Conservation (phyloP, 2,797 vertebrate genomes). For the Argentina silus region DNA sequence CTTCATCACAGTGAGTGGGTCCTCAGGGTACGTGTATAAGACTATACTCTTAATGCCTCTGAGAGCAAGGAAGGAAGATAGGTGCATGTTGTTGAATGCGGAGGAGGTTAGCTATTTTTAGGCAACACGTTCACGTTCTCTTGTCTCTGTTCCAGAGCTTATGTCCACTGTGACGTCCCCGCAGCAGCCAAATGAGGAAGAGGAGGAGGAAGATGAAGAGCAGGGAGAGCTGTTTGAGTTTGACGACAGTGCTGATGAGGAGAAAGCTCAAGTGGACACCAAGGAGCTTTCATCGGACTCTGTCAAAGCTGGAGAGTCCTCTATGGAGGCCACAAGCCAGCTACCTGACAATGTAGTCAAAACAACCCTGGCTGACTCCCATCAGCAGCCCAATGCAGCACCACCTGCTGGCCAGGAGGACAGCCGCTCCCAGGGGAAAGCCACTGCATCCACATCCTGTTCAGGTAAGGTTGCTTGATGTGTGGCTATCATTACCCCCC, state of each 20-base stretch:
- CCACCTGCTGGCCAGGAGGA: conserved; percentile 60
- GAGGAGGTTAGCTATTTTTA: not conserved
- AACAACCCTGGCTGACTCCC: conserved; percentile 5
- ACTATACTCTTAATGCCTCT: too few relatives aligned
- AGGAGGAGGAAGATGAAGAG: conserved; percentile 70
- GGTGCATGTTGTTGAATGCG: too few relatives aligned
- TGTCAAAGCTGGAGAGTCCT: conserved; percentile 9
- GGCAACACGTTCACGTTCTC: not conserved
- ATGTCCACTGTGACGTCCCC: conserved; percentile 69
- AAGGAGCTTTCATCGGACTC: conserved; percentile 16
- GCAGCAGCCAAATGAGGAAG: conserved; percentile 57
- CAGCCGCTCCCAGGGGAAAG: not conserved
- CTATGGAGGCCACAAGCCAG: conserved; percentile 16
- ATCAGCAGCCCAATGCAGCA: not conserved
- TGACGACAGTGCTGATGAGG: conserved; percentile 67
- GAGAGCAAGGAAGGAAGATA: too few relatives aligned
- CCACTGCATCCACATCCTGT: not conserved
- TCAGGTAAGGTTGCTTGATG: conserved; percentile 52
- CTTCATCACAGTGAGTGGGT: too few relatives aligned
- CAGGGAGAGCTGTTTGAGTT: conserved; percentile 68
- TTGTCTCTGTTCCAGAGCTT: conserved; percentile 46
- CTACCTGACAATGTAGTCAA: conserved; percentile 14
- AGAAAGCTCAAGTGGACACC: conserved; percentile 34
- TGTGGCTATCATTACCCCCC: not conserved
- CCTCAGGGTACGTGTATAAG: too few relatives aligned